phyloP scores from a whole-genome alignment of 1,140 invertebrate genomes.

The Drosophila orosa region DNA sequence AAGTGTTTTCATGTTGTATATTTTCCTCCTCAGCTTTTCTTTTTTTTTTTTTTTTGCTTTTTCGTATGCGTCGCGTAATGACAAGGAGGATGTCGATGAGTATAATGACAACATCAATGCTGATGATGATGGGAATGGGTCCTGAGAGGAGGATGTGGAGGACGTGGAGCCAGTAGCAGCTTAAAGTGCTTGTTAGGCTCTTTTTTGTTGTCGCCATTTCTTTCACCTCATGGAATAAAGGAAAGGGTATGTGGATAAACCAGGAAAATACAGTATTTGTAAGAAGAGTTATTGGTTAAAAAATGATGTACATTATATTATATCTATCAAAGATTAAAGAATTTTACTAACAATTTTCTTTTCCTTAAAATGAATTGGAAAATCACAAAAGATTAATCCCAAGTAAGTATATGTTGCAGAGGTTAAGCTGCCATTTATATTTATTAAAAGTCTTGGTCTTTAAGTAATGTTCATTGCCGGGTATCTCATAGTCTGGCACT shows the following conservation, averaged over 20 bases:
- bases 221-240: neutral
- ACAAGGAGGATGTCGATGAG: slow-evolving; percentile 76
- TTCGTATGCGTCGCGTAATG: slow-evolving; percentile 66
- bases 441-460: neutral
- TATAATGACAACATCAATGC: slow-evolving; percentile 80
- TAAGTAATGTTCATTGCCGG: neutral
- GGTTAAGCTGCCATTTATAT: no score
- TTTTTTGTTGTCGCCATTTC: slow-evolving; percentile 37
- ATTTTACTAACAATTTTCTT: neutral
- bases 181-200: slow-evolving; percentile 77
- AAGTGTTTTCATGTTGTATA: slow-evolving; percentile 73
- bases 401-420: neutral
- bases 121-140: slow-evolving; percentile 63
- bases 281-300: neutral
- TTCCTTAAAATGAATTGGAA: neutral
- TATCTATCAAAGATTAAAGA: neutral
- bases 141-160: slow-evolving; percentile 11
- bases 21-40: slow-evolving; percentile 28
- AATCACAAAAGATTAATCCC: neutral
- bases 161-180: slow-evolving; percentile 34
- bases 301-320: no score
- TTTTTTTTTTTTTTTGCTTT: slow-evolving; percentile 26
- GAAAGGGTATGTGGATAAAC: neutral
- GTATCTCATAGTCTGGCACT: slow-evolving; percentile 4
- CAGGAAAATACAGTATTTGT: neutral